phyloP scores from a whole-genome alignment of 2,888 invertebrate species.

The Macrosoma leucophasiata region DNA sequence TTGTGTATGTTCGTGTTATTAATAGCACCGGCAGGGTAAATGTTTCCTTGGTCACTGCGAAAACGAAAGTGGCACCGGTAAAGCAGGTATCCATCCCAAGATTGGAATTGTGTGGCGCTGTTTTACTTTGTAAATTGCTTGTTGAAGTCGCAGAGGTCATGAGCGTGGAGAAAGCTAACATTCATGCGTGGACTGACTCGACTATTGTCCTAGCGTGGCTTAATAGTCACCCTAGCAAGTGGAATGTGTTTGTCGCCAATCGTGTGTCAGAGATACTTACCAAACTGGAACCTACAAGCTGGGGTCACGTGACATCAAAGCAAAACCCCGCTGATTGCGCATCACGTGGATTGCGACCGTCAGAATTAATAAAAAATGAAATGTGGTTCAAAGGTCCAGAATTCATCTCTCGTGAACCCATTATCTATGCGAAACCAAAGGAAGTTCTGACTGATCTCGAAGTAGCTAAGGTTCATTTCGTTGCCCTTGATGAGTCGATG shows the following conservation, averaged over 20 bases:
- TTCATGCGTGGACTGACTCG: conserved; percentile 7
- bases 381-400: conserved; percentile 24
- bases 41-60: background rate
- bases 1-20: background rate
- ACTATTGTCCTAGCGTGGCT: conserved; percentile 6
- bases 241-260: conserved; percentile 5
- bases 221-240: background rate
- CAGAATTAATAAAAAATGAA: conserved; percentile 5
- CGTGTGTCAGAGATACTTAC: conserved; percentile 2
- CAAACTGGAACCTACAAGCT: background rate
- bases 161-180: background rate
- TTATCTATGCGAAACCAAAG: conserved; percentile 1
- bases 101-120: conserved; percentile 6
- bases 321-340: conserved; percentile 11
- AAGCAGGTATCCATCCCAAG: conserved; percentile 5
- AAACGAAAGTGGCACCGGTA: conserved; percentile 1
- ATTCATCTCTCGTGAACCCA: conserved; percentile 8
- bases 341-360: conserved; percentile 1
- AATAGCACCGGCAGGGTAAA: too few species aligned
- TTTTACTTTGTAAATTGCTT: background rate
- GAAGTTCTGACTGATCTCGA: conserved; percentile 10
- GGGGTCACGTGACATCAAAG: conserved; percentile 4
- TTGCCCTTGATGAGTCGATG: conserved; percentile 3
- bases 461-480: conserved; percentile 4
- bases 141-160: background rate